These are phyloP conservation scores for Hypotaenidia okinawae DNA, from an alignment of 2,797 vertebrate species.

Conservation along the genomic window DNA sequence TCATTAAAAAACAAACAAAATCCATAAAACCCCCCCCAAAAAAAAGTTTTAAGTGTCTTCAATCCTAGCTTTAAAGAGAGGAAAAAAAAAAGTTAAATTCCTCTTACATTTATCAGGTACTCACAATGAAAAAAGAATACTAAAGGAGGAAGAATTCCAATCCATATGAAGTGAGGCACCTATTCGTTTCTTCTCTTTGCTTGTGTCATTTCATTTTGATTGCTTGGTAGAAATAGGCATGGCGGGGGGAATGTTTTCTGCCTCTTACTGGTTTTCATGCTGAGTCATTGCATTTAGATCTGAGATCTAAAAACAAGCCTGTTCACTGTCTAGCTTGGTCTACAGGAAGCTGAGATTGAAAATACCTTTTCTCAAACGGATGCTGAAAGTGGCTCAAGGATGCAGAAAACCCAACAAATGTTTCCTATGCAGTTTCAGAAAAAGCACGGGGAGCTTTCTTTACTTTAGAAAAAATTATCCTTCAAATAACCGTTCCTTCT, in stretches of 20 bases:
- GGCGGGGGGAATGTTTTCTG: background rate
- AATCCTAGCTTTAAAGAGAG: background rate
- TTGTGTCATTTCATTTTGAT: background rate
- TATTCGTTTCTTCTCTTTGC: background rate
- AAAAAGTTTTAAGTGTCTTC: background rate
- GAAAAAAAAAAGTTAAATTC: background rate
- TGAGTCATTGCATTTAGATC: background rate
- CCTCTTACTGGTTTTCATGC: background rate
- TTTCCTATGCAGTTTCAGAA: background rate
- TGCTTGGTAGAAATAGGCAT: background rate
- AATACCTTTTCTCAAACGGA: background rate
- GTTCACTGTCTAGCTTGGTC: background rate
- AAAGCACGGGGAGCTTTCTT: background rate
- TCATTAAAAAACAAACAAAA: background rate
- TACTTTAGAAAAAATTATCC: background rate
- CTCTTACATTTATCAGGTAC: background rate
- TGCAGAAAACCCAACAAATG: background rate
- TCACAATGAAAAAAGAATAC: background rate
- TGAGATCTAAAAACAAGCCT: background rate
- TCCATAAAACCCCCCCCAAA: fast-evolving
- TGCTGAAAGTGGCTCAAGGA: background rate
- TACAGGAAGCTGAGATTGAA: background rate
- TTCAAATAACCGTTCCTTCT: background rate
- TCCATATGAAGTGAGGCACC: background rate
- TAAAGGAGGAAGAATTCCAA: background rate